A percentile compares a stretch with the other conserved stretches of the same genome.
phyloP scores from a whole-genome alignment of 2,797 vertebrate genomes.

The Bradypodion pumilum region DNA sequence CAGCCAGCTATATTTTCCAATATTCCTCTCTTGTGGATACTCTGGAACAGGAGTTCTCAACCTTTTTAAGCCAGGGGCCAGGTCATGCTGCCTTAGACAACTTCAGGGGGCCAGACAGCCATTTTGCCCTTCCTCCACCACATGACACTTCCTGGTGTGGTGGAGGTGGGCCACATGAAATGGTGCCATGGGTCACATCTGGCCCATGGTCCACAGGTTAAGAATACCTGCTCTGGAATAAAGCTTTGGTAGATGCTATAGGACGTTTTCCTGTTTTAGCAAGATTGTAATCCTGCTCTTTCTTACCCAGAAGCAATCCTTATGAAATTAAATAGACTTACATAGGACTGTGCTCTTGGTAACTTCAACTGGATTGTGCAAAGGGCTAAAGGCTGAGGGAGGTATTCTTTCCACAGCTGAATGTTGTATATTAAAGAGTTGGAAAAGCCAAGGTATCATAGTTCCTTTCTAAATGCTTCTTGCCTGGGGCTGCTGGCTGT shows the following conservation, averaged over 20 bases:
- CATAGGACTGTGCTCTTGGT: neutral
- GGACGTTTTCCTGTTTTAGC: too few relatives aligned
- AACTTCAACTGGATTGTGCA: neutral
- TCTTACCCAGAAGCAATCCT: neutral
- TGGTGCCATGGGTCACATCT: too few relatives aligned
- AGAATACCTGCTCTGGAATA: too few relatives aligned
- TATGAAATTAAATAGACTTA: neutral
- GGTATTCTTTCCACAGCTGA: neutral
- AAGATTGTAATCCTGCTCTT: neutral
- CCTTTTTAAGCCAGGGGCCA: too few relatives aligned
- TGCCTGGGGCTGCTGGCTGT: neutral
- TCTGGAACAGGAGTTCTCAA: too few relatives aligned
- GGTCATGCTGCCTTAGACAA: too few relatives aligned
- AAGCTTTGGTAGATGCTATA: neutral
- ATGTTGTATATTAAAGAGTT: too few relatives aligned
- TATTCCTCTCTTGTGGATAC: neutral
- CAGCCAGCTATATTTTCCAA: neutral
- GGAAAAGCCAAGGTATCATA: neutral
- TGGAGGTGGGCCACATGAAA: too few relatives aligned
- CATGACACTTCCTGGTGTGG: too few relatives aligned
- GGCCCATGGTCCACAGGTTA: too few relatives aligned
- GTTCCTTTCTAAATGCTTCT: neutral
- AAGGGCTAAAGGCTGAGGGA: neutral
- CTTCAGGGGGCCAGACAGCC: too few relatives aligned
- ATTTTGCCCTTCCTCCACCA: too few relatives aligned